phyloP scores from a whole-genome alignment of 2,113 vertebrate genomes.

The Struthidea cinerea region DNA sequence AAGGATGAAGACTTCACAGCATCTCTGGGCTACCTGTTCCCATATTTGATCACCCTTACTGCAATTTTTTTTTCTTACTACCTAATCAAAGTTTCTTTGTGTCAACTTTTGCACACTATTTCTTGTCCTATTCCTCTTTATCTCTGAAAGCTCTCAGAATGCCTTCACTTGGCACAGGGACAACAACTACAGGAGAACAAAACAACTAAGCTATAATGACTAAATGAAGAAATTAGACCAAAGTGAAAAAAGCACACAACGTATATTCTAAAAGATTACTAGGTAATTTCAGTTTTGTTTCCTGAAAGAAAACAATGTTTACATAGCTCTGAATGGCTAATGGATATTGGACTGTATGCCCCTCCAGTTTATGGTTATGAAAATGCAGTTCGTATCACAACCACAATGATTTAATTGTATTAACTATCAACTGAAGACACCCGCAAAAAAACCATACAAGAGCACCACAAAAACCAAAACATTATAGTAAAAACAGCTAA shows the following conservation, averaged over 20 bases:
- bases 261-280: not conserved
- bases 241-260: not conserved
- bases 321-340: not conserved
- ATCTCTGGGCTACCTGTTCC: not conserved
- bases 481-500: not conserved
- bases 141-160: not conserved
- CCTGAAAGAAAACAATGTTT: not conserved
- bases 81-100: not conserved
- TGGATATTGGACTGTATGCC: not conserved
- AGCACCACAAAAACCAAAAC: not conserved
- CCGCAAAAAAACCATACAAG: not conserved
- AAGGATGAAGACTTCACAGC: not conserved
- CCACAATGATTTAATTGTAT: not conserved
- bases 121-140: not conserved
- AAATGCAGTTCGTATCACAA: not conserved
- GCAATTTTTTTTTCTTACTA: not conserved
- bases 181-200: not conserved
- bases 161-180: not conserved
- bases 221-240: not conserved
- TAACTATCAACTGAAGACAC: not conserved
- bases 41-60: not conserved
- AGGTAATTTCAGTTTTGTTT: not conserved
- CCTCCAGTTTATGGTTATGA: not conserved
- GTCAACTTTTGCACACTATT: not conserved
- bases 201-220: not conserved